Percentiles rank a stretch among this genome's conserved stretches.
phyloP scores from a whole-genome alignment of 2,113 vertebrate genomes.

The Coptodon rendalli region DNA sequence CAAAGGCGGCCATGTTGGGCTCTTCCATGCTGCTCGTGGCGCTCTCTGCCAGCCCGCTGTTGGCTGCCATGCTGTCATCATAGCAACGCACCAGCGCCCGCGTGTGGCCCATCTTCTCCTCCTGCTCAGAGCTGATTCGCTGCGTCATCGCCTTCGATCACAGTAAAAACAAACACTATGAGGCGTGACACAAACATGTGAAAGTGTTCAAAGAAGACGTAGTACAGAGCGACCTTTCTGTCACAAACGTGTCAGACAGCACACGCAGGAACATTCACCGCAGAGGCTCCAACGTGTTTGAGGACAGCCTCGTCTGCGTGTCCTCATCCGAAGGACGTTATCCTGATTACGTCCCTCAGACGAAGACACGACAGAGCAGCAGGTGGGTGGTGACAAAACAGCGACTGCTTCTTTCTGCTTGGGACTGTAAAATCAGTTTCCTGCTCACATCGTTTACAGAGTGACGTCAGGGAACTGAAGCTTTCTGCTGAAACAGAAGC shows the following conservation, averaged over 20 bases:
- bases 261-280: neutral
- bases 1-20: constrained; percentile 67
- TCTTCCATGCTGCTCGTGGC: constrained; percentile 69
- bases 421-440: neutral
- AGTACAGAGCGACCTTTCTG: neutral
- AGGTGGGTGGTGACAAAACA: neutral
- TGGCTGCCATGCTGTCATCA: constrained; percentile 57
- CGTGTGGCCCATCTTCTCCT: constrained; percentile 59
- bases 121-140: constrained; percentile 68
- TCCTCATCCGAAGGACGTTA: neutral
- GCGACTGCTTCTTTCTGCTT: neutral
- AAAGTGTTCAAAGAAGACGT: too few species aligned
- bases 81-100: constrained; percentile 53
- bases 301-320: neutral
- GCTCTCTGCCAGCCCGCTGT: constrained; percentile 66
- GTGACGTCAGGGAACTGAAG: neutral
- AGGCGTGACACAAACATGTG: neutral
- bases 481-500: neutral
- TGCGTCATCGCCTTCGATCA: constrained; percentile 57
- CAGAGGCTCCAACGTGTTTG: neutral
- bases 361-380: neutral
- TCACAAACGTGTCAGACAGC: neutral
- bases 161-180: neutral
- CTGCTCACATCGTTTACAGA: neutral
- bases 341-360: neutral